Base-by-base conservation (phyloP, 1,140 invertebrate genomes). In the Cecropterus lyciades region DNA sequence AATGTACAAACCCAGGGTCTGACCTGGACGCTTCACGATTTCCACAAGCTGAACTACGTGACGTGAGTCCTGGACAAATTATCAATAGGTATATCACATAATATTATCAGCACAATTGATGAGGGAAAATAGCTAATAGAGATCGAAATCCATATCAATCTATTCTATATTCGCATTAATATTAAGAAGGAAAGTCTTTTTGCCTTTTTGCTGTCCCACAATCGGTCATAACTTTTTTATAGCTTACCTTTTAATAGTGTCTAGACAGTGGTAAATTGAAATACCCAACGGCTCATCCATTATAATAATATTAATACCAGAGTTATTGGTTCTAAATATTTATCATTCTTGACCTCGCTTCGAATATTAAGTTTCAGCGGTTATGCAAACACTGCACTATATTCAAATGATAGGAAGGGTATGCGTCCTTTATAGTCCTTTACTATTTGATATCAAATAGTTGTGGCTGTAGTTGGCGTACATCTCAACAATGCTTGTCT, bases 11-110 rank as follows among this genome's bases (percentile, higher is more conserved):
- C 99, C 99, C 53, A 99, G 93, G 5, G 98, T 99, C 93, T 99
- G 99, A 16, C 99, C 99, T 1, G 99, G 99, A 77, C 99, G 95
- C 93, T 99, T 99, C 67, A 99, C 98, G 81, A 99, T 99, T 93
- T 99, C 99, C 69, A 99, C 98, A 82, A 99, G 97, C 92, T 99
- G 96, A 49, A 98, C 96, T 73, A 96, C 94, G 87, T 97, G 95
- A 72, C 96, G 95, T 24, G 95, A 93, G 92, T 97, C 96, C 95
- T 97, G 92, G 15, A 9, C 79, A 72, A 59, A 45, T 33, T 7
- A 30, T 30, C 20, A 30, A 30, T 20, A 2, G 20, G 5, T 20
- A 20, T 20, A 30, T 24, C 5, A 24, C 20, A 3, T 24, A 24
- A 24, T 24, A 24, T 1, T 24, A 24, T 5, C 20, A 1, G 5